These are phyloP conservation scores for Egretta garzetta DNA, from an alignment of 2,113 vertebrate species.

Conservation along the genomic window DNA sequence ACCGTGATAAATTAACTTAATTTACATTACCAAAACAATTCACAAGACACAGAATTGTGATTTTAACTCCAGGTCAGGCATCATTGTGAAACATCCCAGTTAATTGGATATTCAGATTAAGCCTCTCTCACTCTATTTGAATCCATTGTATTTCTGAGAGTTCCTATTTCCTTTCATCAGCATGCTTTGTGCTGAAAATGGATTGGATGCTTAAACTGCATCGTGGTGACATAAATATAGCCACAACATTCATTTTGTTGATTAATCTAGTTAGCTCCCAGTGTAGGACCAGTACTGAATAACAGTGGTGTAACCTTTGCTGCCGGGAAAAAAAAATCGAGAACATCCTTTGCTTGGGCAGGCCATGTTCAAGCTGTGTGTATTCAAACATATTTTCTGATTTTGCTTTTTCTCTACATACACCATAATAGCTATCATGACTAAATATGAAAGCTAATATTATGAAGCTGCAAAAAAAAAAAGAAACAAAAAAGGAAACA, in stretches of 20 bases:
- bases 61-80: not conserved
- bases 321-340: not conserved
- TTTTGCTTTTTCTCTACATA: not conserved
- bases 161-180: not conserved
- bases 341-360: not conserved
- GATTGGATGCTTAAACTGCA: not conserved
- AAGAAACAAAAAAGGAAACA: not conserved
- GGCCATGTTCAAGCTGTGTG: not conserved
- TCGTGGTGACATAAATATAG: not conserved
- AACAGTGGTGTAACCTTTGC: accelerated
- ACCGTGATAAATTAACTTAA: not conserved
- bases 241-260: not conserved
- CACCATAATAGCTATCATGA: not conserved
- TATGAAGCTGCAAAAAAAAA: not conserved
- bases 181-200: not conserved
- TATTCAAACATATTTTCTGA: not conserved
- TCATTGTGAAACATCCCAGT: not conserved
- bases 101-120: not conserved
- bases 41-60: not conserved
- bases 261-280: not conserved
- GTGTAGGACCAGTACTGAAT: not conserved
- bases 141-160: not conserved
- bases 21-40: not conserved
- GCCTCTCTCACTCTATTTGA: not conserved
- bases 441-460: not conserved